phyloP scores from a whole-genome alignment of 1,140 invertebrate genomes.

The Caerostris extrusa region DNA sequence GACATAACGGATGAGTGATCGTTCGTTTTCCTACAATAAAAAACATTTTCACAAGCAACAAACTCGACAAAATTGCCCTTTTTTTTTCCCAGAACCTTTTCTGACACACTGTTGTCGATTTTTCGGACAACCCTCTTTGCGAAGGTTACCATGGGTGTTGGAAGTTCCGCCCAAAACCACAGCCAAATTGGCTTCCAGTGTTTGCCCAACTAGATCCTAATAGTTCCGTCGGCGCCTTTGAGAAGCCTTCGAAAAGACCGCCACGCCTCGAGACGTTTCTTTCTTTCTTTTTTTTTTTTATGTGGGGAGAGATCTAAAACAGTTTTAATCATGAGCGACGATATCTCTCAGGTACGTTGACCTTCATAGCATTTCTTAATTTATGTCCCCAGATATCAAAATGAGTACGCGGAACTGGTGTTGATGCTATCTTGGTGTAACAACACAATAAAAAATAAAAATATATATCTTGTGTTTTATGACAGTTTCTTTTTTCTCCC shows the following conservation, averaged over 20 bases:
- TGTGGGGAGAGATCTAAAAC: not conserved
- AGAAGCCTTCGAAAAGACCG: not conserved
- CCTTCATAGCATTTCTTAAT: not conserved
- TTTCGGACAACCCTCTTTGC: slow-evolving; percentile 5
- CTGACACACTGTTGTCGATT: slow-evolving; percentile 4
- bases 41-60: not conserved
- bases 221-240: slow-evolving; percentile 59
- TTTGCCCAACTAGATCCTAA: slow-evolving; percentile 66
- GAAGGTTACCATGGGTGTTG: slow-evolving; percentile 56
- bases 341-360: slow-evolving; percentile 21
- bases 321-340: not conserved
- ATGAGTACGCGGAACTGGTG: too few relatives aligned
- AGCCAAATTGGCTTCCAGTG: slow-evolving; percentile 38
- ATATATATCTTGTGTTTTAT: too few relatives aligned
- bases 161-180: slow-evolving; percentile 38
- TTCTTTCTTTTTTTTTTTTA: too few relatives aligned
- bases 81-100: not conserved
- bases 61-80: not conserved
- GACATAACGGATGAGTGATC: not conserved
- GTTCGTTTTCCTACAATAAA: not conserved
- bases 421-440: too few relatives aligned
- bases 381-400: too few relatives aligned
- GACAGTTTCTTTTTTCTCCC: too few relatives aligned
- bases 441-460: too few relatives aligned
- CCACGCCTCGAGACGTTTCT: slow-evolving; percentile 47